Percentiles rank a stretch among this genome's conserved stretches.
Evolutionary conservation across 2,113 vertebrate genomes (phyloP).

Genomic region (Acanthisitta chloris): DNA sequence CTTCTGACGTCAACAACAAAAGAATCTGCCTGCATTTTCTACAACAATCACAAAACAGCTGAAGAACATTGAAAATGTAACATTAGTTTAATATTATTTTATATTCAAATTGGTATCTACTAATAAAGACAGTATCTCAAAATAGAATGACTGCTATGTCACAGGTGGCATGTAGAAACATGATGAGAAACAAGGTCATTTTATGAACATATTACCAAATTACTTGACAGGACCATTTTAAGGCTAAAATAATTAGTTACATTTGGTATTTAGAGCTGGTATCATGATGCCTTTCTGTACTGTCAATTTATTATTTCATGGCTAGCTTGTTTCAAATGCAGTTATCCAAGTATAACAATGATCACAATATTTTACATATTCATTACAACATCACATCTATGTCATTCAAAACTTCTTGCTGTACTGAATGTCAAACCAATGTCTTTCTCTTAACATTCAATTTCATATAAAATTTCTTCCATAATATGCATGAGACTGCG

Average conservation of each 20-base stretch:
- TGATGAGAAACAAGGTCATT: neutral
- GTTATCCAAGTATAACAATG: conserved; percentile 58
- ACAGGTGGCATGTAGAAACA: neutral
- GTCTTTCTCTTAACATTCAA: conserved; percentile 44
- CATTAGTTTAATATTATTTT: conserved; percentile 72
- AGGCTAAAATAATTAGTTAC: conserved; percentile 71
- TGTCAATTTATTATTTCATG: conserved; percentile 69
- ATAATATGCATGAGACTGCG: neutral
- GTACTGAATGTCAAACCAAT: conserved; percentile 43
- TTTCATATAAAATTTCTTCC: neutral
- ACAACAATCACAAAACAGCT: conserved; percentile 66
- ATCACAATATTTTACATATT: conserved; percentile 69
- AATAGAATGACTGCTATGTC: conserved; percentile 17
- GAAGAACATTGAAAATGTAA: conserved; percentile 64
- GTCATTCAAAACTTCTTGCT: conserved; percentile 57
- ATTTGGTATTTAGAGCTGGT: conserved; percentile 66
- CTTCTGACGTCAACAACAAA: conserved; percentile 79
- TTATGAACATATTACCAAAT: conserved; percentile 13
- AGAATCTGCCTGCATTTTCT: conserved; percentile 67
- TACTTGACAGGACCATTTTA: conserved; percentile 57
- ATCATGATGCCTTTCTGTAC: conserved; percentile 54
- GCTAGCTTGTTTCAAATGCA: conserved; percentile 64
- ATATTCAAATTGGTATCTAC: conserved; percentile 60
- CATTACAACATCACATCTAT: conserved; percentile 51
- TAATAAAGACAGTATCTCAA: conserved; percentile 36